Conservation (phyloP, 2,797 vertebrate genomes). For the Peromyscus attwateri region DNA sequence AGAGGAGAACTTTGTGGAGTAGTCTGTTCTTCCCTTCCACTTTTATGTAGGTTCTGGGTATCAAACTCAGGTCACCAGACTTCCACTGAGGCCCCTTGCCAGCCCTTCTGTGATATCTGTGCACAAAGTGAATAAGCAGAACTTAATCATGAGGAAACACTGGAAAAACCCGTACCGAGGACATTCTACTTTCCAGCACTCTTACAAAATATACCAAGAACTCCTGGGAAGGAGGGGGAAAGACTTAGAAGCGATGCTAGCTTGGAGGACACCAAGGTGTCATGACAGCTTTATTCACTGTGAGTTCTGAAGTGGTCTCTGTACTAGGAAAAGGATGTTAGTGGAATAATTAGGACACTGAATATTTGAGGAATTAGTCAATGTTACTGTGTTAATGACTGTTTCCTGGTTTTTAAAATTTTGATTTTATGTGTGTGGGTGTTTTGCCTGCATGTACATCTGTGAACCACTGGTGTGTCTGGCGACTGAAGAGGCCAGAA, state of each 20-base stretch:
- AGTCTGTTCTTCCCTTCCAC: not conserved
- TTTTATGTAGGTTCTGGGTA: not conserved
- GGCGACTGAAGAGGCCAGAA: not conserved
- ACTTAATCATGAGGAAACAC: not conserved
- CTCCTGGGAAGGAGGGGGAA: not conserved
- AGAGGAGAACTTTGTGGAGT: not conserved
- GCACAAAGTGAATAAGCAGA: not conserved
- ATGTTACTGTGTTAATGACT: not conserved
- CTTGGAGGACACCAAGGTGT: not conserved
- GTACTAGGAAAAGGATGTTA: conserved; percentile 29
- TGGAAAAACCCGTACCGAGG: not conserved
- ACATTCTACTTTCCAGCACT: not conserved
- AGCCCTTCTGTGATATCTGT: not conserved
- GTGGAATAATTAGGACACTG: not conserved
- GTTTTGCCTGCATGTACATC: not conserved
- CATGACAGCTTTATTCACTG: not conserved
- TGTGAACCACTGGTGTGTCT: not conserved
- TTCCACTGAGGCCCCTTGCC: not conserved
- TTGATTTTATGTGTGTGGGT: not conserved
- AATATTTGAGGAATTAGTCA: conserved; percentile 25
- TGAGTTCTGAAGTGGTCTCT: conserved; percentile 20
- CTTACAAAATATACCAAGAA: not conserved
- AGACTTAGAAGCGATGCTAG: not conserved
- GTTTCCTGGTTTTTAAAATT: conserved; percentile 32
- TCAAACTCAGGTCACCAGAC: not conserved